Evolutionary conservation across 2,888 invertebrate species (phyloP).

Genomic region (Bombylius major): DNA sequence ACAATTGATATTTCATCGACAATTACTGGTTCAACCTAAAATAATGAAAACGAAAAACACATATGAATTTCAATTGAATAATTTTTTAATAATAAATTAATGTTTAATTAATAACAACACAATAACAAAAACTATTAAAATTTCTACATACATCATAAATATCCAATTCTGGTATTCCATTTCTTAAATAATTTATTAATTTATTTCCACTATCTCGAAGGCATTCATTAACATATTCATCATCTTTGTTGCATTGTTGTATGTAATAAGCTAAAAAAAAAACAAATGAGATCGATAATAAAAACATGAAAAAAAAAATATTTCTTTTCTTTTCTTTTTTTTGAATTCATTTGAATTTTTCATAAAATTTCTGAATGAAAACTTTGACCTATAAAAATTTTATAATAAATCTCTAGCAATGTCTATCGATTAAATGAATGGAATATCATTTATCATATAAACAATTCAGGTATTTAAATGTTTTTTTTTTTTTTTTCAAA

Average conservation of each 20-base stretch:
- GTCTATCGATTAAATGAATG: too few relatives aligned
- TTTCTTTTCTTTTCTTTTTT: too few relatives aligned
- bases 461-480: too few relatives aligned
- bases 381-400: too few relatives aligned
- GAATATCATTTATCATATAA: too few relatives aligned
- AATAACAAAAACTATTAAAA: too few relatives aligned
- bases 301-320: too few relatives aligned
- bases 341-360: too few relatives aligned
- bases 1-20: conserved; percentile 72
- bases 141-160: conserved; percentile 43
- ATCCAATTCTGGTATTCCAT: conserved; percentile 62
- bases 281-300: neutral
- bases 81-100: neutral
- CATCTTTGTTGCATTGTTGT: conserved; percentile 56
- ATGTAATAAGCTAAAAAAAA: conserved; percentile 50
- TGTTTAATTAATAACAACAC: too few relatives aligned
- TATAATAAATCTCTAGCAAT: too few relatives aligned
- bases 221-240: conserved; percentile 60
- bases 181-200: conserved; percentile 54
- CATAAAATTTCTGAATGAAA: too few relatives aligned
- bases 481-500: too few relatives aligned
- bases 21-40: conserved; percentile 62
- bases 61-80: neutral
- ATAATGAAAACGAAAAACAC: neutral
- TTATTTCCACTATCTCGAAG: conserved; percentile 61